Conservation (phyloP, 2,888 invertebrate species). For the Dryomyza anilis region DNA sequence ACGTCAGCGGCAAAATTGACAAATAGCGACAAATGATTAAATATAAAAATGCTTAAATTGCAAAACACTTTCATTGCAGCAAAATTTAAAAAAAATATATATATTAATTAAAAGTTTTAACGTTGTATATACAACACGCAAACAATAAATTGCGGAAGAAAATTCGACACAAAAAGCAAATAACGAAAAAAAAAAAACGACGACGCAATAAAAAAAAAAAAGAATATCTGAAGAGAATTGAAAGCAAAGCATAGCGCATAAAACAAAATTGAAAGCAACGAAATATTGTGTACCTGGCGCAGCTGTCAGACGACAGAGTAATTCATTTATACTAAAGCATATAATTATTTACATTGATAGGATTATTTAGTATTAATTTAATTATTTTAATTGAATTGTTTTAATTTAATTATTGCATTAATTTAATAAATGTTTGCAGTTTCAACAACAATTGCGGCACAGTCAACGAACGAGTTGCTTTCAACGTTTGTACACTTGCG, state of each 20-base stretch:
- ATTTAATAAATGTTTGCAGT: not conserved
- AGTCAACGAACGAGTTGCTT: not conserved
- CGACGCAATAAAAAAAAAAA: slow-evolving; percentile 18
- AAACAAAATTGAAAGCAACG: slow-evolving; percentile 9
- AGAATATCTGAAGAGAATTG: slow-evolving; percentile 1
- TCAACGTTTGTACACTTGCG: slow-evolving; percentile 9
- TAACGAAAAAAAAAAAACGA: not conserved
- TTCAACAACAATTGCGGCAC: not conserved
- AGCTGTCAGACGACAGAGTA: slow-evolving; percentile 16
- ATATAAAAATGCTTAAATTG: no score
- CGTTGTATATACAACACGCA: not conserved
- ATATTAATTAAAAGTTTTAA: not conserved
- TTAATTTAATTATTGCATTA: not conserved
- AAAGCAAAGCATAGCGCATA: slow-evolving; percentile 1
- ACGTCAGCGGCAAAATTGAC: not conserved
- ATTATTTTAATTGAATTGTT: no score
- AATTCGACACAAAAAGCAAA: not conserved
- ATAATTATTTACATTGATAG: no score
- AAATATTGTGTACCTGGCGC: slow-evolving; percentile 22
- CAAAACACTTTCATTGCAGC: no score
- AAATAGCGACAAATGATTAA: not conserved
- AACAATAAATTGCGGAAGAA: not conserved
- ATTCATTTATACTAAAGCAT: no score
- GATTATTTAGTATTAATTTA: no score
- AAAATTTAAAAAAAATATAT: not conserved